These are phyloP conservation scores for Protophormia terraenovae DNA, from an alignment of 2,888 invertebrate species.

Conservation along the genomic window DNA sequence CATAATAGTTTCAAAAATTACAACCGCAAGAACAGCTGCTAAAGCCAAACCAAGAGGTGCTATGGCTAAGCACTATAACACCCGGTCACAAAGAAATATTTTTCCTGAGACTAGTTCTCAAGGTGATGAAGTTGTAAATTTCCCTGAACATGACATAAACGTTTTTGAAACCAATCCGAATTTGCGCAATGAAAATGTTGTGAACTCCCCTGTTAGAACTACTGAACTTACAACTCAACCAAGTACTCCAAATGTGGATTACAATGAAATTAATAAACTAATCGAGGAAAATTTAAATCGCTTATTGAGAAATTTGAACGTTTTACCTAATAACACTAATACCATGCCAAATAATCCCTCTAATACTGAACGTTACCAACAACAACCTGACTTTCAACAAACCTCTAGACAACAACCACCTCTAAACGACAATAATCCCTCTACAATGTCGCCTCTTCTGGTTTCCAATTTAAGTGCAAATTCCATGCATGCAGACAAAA, in stretches of 20 bases:
- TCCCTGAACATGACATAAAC: neutral
- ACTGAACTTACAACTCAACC: neutral
- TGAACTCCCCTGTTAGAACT: neutral
- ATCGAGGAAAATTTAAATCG: neutral
- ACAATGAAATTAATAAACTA: neutral
- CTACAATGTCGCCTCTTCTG: neutral
- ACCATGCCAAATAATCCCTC: neutral
- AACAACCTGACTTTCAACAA: neutral
- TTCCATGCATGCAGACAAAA: neutral
- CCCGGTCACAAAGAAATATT: neutral
- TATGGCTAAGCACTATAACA: neutral
- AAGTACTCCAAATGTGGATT: neutral
- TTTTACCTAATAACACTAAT: neutral
- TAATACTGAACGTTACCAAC: neutral
- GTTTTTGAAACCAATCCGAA: neutral
- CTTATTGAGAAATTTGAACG: neutral
- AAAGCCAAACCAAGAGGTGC: neutral
- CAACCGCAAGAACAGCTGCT: neutral
- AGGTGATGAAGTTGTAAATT: neutral
- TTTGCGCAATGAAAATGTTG: neutral
- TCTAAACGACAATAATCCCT: neutral
- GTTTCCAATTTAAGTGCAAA: neutral
- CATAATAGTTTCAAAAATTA: neutral
- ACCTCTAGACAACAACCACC: neutral
- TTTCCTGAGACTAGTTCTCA: neutral